These are phyloP conservation scores for Nerophis lumbriciformis DNA, from an alignment of 2,113 vertebrate species.

Conservation along the genomic window DNA sequence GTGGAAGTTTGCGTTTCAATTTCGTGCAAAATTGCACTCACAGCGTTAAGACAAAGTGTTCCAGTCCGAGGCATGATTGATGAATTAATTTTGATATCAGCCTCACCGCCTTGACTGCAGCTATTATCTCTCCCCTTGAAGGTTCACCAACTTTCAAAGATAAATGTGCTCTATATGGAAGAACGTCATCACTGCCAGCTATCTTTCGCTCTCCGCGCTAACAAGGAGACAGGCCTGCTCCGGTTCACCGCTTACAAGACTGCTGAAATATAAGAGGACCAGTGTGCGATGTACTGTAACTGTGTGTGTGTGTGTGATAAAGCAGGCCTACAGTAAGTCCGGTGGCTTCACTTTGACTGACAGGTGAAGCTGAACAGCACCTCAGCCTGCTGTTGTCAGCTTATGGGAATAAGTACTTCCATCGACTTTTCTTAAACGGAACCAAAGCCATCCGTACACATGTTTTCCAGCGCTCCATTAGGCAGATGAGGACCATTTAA, in stretches of 20 bases:
- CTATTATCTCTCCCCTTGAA: slow-evolving; percentile 8
- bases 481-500: slow-evolving; percentile 2
- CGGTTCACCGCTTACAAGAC: slow-evolving; percentile 38
- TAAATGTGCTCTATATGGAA: background rate
- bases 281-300: slow-evolving; percentile 22
- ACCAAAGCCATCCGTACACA: background rate
- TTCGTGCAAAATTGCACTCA: slow-evolving; percentile 1
- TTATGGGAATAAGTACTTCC: slow-evolving; percentile 60
- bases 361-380: slow-evolving; percentile 58
- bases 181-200: background rate
- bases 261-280: slow-evolving; percentile 37
- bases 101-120: background rate
- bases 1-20: slow-evolving; percentile 5
- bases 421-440: slow-evolving; percentile 17
- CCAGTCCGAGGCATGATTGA: background rate
- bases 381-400: slow-evolving; percentile 65
- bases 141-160: slow-evolving; percentile 6
- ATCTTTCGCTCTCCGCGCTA: slow-evolving; percentile 26
- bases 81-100: too few species aligned
- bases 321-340: slow-evolving; percentile 32
- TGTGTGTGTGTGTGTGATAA: slow-evolving; percentile 20
- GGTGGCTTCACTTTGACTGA: slow-evolving; percentile 67
- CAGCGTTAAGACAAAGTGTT: slow-evolving; percentile 1
- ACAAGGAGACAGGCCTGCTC: slow-evolving; percentile 40
- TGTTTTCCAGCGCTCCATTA: background rate